These are phyloP conservation scores for Leptoteleia sp. DNA, from an alignment of 1,140 invertebrate species.

Conservation along the genomic window DNA sequence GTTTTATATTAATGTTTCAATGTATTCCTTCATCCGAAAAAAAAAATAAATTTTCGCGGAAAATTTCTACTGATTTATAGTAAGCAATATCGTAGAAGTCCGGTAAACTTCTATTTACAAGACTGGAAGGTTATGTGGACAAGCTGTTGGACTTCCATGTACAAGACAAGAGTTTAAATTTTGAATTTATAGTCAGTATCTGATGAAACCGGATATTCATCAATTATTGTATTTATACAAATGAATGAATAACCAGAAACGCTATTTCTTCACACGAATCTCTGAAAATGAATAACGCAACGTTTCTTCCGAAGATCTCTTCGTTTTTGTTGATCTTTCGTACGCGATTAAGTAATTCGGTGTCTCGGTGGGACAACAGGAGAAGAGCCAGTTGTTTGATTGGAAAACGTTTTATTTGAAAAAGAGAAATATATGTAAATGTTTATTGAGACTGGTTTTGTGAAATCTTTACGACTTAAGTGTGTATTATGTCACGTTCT, in stretches of 20 bases:
- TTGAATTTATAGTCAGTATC: no score
- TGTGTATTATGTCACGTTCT: conserved; percentile 29
- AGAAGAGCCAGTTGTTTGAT: conserved; percentile 26
- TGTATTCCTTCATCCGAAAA: no score
- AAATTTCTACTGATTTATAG: no score
- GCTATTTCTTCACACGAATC: conserved; percentile 17
- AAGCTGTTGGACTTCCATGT: no score
- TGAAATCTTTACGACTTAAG: conserved; percentile 24
- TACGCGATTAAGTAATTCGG: conserved; percentile 38
- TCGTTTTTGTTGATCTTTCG: conserved; percentile 49
- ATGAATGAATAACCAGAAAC: conserved; percentile 6
- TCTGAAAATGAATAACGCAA: conserved; percentile 9
- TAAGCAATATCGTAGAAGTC: no score
- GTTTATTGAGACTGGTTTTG: conserved; percentile 27
- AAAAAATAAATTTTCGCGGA: no score
- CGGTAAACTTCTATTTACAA: no score
- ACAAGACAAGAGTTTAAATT: no score
- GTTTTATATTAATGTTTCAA: no score
- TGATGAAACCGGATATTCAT: no score
- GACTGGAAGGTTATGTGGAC: no score
- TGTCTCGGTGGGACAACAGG: conserved; percentile 17
- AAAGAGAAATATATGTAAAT: conserved; percentile 43
- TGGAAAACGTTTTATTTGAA: conserved; percentile 38
- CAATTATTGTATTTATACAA: no score
- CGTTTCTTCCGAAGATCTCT: conserved; percentile 15